Evolutionary conservation across 2,888 invertebrate species (phyloP).

Genomic region (Kuschelorhynchus macadamiae): DNA sequence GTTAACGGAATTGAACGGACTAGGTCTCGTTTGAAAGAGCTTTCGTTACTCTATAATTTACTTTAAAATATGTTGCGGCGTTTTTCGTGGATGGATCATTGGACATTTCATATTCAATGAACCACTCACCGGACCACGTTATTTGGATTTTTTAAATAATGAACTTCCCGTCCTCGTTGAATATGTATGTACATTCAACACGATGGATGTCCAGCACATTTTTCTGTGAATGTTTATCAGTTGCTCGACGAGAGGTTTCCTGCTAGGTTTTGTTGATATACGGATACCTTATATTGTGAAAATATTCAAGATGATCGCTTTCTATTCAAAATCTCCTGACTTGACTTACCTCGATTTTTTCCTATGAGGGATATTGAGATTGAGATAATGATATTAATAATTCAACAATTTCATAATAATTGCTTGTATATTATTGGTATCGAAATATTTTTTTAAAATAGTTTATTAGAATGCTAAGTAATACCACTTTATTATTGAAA

Average conservation of each 20-base stretch:
- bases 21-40: no score
- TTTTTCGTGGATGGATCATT: background rate
- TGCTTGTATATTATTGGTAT: no score
- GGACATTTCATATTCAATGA: background rate
- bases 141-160: constrained; percentile 7
- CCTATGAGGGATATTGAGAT: background rate
- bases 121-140: background rate
- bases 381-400: no score
- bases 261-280: no score
- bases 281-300: background rate
- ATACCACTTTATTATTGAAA: no score
- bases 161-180: background rate
- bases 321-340: background rate
- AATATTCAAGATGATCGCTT: background rate
- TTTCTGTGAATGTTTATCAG: background rate
- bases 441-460: no score
- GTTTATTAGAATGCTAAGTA: no score
- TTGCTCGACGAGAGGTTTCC: no score
- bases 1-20: no score
- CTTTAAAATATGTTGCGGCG: no score
- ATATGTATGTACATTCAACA: background rate
- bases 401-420: no score
- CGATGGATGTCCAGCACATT: constrained; percentile 3
- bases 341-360: background rate
- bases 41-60: no score